Evolutionary conservation across 2,797 vertebrate species (phyloP).

Genomic region (Balearica regulorum): DNA sequence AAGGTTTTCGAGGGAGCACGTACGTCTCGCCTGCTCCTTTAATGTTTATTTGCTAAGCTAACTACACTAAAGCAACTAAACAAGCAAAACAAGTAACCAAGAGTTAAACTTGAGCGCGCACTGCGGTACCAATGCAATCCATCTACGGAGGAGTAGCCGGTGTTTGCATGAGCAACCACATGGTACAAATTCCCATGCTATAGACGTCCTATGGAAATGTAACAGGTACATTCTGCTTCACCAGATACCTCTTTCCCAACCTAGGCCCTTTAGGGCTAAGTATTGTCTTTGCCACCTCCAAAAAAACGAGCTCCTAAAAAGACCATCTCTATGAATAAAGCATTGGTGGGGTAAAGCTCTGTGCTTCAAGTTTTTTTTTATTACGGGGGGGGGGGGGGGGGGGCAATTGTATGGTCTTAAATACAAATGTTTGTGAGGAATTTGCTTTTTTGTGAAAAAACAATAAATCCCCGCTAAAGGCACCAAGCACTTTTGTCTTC

Average conservation of each 20-base stretch:
- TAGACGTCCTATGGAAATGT: not conserved
- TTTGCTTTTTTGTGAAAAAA: not conserved
- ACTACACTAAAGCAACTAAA: not conserved
- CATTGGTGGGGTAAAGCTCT: not conserved
- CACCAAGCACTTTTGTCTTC: not conserved
- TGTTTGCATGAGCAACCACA: not conserved
- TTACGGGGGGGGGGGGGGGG: not conserved
- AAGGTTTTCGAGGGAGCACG: not conserved
- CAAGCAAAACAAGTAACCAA: not conserved
- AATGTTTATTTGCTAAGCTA: not conserved
- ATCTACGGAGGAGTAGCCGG: not conserved
- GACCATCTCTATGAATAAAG: not conserved
- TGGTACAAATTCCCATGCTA: not conserved
- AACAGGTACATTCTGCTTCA: not conserved
- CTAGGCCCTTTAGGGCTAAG: not conserved
- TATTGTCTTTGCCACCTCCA: not conserved
- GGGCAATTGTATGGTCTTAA: not conserved
- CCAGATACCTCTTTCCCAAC: not conserved
- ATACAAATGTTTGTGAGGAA: not conserved
- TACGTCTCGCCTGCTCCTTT: not conserved
- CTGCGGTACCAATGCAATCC: not conserved
- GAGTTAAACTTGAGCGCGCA: not conserved
- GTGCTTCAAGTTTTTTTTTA: not conserved
- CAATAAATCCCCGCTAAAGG: not conserved
- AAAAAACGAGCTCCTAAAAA: not conserved